Evolutionary conservation across 2,888 invertebrate species (phyloP).

Genomic region (Furcula furcula): DNA sequence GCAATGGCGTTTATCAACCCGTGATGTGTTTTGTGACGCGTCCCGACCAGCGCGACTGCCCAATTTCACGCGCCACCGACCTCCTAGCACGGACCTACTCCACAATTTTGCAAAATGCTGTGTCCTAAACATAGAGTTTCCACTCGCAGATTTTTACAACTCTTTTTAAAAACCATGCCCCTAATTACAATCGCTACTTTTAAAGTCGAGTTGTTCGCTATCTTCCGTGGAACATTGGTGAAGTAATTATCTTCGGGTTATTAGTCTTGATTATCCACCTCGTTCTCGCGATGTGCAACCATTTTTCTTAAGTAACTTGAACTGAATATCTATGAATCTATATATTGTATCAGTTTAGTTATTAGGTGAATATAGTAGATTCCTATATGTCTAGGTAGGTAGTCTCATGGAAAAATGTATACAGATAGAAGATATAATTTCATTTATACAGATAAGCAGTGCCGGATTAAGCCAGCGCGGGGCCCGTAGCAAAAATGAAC

Average conservation of each 20-base stretch:
- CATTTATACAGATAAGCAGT: no score
- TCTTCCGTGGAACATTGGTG: conserved; percentile 21
- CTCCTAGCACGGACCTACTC: conserved; percentile 2
- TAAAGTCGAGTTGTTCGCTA: conserved; percentile 33
- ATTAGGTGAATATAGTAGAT: no score
- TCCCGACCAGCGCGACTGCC: conserved; percentile 11
- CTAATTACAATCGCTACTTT: conserved; percentile 22
- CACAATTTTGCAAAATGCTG: no score
- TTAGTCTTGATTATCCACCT: conserved; percentile 58
- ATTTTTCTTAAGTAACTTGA: conserved; percentile 35
- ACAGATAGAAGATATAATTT: no score
- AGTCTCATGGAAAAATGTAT: no score
- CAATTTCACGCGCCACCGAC: conserved; percentile 34
- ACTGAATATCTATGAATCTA: no score
- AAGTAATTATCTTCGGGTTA: conserved; percentile 36
- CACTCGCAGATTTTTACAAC: no score
- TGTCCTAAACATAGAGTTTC: no score
- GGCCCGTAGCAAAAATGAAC: no score
- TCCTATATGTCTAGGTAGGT: no score
- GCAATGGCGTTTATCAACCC: conserved; percentile 32
- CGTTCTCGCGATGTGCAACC: conserved; percentile 27
- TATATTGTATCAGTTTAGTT: no score
- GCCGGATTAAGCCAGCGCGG: no score
- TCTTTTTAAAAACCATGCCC: conserved; percentile 20
- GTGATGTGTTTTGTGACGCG: conserved; percentile 36